Evolutionary conservation across 1,140 invertebrate species (phyloP).

Genomic region (Euborellia annulipes): DNA sequence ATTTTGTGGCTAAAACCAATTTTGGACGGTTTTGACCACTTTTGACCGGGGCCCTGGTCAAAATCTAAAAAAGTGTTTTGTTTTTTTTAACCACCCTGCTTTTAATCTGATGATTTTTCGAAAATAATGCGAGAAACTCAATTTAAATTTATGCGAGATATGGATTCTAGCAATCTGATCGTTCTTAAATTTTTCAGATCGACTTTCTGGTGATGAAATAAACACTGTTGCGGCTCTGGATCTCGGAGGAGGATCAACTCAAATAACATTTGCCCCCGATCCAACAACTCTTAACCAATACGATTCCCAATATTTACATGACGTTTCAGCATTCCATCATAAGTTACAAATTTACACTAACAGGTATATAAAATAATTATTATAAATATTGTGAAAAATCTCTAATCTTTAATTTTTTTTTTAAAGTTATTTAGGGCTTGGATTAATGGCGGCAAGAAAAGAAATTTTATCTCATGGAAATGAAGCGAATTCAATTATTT

Average conservation of each 20-base stretch:
- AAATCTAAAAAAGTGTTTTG: too few species aligned
- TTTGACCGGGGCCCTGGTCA: too few species aligned
- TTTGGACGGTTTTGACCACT: too few species aligned
- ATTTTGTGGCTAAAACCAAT: too few species aligned
- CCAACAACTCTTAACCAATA: constrained; percentile 35
- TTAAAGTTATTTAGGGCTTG: constrained; percentile 72
- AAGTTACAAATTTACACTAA: constrained; percentile 60
- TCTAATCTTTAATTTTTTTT: constrained; percentile 3
- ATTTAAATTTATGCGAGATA: too few species aligned
- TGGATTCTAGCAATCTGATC: too few species aligned
- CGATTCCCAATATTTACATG: constrained; percentile 39
- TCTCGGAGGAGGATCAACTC: constrained; percentile 88
- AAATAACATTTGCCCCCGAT: constrained; percentile 61
- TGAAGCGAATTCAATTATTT: constrained; percentile 25
- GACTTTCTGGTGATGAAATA: constrained; percentile 26
- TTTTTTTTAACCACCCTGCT: too few species aligned
- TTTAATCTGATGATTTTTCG: too few species aligned
- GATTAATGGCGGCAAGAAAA: constrained; percentile 74
- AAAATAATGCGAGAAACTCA: too few species aligned
- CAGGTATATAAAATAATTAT: constrained; percentile 27
- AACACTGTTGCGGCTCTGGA: constrained; percentile 74
- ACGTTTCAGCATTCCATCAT: constrained; percentile 46
- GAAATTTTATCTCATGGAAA: constrained; percentile 47
- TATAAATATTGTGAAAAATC: too few species aligned
- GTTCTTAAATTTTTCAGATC: constrained; percentile 32